Base-by-base conservation (phyloP, 2,888 invertebrate species). In the Lasioglossum oenotherae region DNA sequence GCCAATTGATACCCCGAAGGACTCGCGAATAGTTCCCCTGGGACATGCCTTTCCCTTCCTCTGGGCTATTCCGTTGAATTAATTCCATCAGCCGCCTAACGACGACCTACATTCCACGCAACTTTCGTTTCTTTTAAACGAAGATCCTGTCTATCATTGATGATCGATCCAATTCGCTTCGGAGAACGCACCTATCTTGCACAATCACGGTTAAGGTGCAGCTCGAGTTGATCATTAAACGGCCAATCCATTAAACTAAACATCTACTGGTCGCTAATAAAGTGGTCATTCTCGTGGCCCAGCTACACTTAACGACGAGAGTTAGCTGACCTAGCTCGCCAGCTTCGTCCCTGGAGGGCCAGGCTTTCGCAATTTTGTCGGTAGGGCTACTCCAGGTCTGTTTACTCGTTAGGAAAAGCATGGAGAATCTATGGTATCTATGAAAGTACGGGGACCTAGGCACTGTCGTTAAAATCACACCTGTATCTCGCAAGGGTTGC, bases 1-100 rank as follows among this genome's bases (percentile, higher is more conserved):
- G 92, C 93, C 94, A 94, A 94, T 94, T 94, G 94, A 94, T 94
- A 93, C 93, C 92, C 89, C 91, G 87, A 90, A 92, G 93, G 92
- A 92, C 88, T 88, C 87, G 91, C 92, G 92, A 93, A 94, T 94
- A 91, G 93, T 91, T 84, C 94, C 92, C 94, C 72, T 46, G 94
- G 91, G 94, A 80, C 81, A 80, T 74, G 60, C 78, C 80, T 82
- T 79, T 76, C 85, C 86, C 80, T 78, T 75, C 64, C 82, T 46
- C 27, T 31, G 53, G 57, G 77, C 77, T 78, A 71, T 81, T 81
- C 75, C 23, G 67, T 44, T 81, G 81, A 89, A 89, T 90, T 90
- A 90, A 90, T 90, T 85, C 83, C 79, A 57, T 75, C 49, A 12
- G 23, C 23, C 23, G 60, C 35, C 79, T 74, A 57, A 87, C 57